These are phyloP conservation scores for Agapornis canus DNA, from an alignment of 2,797 vertebrate genomes.

Conservation along the genomic window DNA sequence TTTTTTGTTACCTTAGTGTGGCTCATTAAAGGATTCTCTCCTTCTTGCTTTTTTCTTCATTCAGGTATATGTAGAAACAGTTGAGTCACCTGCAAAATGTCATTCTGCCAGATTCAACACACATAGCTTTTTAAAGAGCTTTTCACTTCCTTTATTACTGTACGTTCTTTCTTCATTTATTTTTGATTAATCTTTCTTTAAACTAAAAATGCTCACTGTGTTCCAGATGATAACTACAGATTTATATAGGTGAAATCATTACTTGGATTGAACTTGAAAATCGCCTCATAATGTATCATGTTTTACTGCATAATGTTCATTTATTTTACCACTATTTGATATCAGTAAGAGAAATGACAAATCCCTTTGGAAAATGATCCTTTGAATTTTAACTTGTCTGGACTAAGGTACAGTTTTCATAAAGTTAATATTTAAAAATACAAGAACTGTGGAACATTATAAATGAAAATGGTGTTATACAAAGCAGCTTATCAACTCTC, in stretches of 20 bases:
- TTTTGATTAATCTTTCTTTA: neutral
- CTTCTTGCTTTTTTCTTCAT: neutral
- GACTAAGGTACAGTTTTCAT: neutral
- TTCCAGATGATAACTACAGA: neutral
- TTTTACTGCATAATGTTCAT: neutral
- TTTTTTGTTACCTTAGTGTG: neutral
- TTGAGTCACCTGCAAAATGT: neutral
- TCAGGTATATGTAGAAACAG: neutral
- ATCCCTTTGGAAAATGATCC: neutral
- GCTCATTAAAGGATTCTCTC: neutral
- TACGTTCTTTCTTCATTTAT: neutral
- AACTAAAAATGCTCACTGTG: neutral
- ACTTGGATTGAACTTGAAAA: neutral
- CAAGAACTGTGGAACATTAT: neutral
- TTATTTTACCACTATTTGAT: neutral
- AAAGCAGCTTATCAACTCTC: neutral
- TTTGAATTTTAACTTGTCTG: neutral
- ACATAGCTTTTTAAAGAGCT: neutral
- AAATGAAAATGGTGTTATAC: neutral
- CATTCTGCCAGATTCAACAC: neutral
- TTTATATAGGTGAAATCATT: neutral
- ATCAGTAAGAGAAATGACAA: neutral
- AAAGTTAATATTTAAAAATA: neutral
- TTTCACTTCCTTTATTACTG: neutral
- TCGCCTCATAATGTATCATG: neutral